Base-by-base conservation (phyloP, 2,797 vertebrate genomes). In the Botia kubotai region DNA sequence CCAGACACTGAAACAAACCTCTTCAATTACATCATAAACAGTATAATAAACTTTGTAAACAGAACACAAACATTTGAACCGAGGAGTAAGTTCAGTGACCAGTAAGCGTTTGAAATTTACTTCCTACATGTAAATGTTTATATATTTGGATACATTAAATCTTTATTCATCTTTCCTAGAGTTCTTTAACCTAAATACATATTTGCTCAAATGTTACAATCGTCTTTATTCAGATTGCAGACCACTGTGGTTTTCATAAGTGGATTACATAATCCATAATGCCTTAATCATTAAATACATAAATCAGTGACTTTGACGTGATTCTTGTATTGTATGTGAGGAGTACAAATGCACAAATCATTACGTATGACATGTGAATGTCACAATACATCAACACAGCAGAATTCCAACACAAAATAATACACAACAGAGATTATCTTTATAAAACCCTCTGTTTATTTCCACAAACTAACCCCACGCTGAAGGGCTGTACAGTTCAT, bases 381-480 rank as follows among this genome's bases (percentile, higher is more conserved):
- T 1, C 12, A 21, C 57, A 26, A 6, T 16, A 62, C 5, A 29
- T 3, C 5, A 2, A 26, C 23, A 43, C 39, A 43, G 39, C 39
- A 43, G 39, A 43, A 66, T 39, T 33, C 17, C 36, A 26, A 21
- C 43, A 75, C 72, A 71, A 11, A 76, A 55, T 11, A 2, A 21
- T 0, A 17, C 33, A 66, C 63, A 66, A 76, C 21, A 17, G 19
- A 6, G 2, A 43, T 4, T 21, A 29, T 70, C 72, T 77, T 46
- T 63, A 65, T 79, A 87, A 87, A 88, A 87, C 75, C 68, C 58
- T 46, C 63, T 75, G 62, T 89, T 89, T 88, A 85, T 87, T 87
- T 74, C 21, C 55, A 80, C 67, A 70, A 69, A 21, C 21, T 23
- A 39, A 16, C 46, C 53, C 19, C 46, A 53, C 46, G 23, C 5